Evolutionary conservation across 2,113 vertebrate species (phyloP), one percentile per base, ranked within the genome.

Genomic region (Montifringilla adamsi): DNA sequence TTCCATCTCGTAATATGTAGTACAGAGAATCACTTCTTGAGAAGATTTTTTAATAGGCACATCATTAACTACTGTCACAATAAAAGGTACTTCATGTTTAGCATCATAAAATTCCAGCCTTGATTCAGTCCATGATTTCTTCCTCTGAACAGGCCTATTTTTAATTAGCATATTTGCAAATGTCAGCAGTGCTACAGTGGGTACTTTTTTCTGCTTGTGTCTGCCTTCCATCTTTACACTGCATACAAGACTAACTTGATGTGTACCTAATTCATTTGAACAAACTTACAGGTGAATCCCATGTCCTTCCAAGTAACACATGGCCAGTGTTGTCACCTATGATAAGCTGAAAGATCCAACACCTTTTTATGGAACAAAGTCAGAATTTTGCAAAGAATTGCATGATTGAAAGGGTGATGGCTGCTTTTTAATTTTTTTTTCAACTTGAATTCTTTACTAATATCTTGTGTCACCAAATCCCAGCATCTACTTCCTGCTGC

Each of bases 161-260:
- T 95, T 95, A 92, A 95, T 92, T 87, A 95, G 9, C 53, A 23
- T 84, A 84, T 76, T 79, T 92, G 64, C 73, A 90, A 93, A 68
- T 62, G 81, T 26, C 72, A 73, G 73, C 83, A 82, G 49, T 87
- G 69, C 70, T 94, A 87, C n/a, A 50, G 88, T 14, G 77, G 28
- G 28, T 46, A 30, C 53, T 31, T 22, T 41, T 39, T 96, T 87
- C 69, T 80, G 64, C 81, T 75, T 66, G 53, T 41, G 72, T 68
- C 72, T 84, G 75, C 74, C 79, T 90, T 52, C 49, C 77, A 18
- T 35, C 67, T 90, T 64, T n/a, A 49, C 18, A 44, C 35, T 41
- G 70, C 56, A 27, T 53, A 39, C 60, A 83, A 87, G 33, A 19
- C 27, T 70, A 82, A 73, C 22, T 49, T 35, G 28, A 37, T 12